Base-by-base conservation (phyloP, 2,888 invertebrate species). In the Tipula lateralis region DNA sequence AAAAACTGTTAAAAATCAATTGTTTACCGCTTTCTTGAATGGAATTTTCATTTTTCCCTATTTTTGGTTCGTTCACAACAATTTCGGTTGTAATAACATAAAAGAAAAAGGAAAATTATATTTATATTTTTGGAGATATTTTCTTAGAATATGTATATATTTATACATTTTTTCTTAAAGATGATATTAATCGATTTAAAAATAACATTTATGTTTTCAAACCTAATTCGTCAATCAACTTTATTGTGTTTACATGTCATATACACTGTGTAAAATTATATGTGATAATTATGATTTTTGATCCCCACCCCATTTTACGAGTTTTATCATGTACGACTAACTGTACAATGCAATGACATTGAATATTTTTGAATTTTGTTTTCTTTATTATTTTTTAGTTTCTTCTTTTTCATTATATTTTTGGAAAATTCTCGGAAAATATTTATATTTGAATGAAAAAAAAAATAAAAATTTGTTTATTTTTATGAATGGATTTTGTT, bases 1-100 rank as follows among this genome's bases (percentile, higher is more conserved):
- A 66, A 66, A 44, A 66, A 66, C 66, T 66, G 66, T 66, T 66
- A 24, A 66, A 66, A 66, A 66, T 66, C 66, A 66, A 66, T 66
- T 66, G 66, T 66, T 66, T 66, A 66, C 66, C 66, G 66, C 66
- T 66, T 66, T 66, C 66, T 66, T 66, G 66, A 66, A 66, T 66
- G 66, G 66, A 66, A 66, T 66, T 66, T 66, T 66, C 66, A 66
- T 66, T 66, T 66, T 66, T 66, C 24, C 66, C 24, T 66, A 66
- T 66, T 66, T 66, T 24, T 24, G 9, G 19, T 66, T 24, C 66
- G 66, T 66, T 24, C 66, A 66, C 66, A 66, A 66, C 66, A 66
- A 66, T 66, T 66, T 66, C 24, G 66, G 66, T 66, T 66, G 66
- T 66, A 66, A 66, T 5, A 66, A 66, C 24, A 19, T 9, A 66